Percentiles rank a stretch among this genome's conserved stretches.
Conservation (phyloP, 2,888 invertebrate genomes). For the Lypha dubia region DNA sequence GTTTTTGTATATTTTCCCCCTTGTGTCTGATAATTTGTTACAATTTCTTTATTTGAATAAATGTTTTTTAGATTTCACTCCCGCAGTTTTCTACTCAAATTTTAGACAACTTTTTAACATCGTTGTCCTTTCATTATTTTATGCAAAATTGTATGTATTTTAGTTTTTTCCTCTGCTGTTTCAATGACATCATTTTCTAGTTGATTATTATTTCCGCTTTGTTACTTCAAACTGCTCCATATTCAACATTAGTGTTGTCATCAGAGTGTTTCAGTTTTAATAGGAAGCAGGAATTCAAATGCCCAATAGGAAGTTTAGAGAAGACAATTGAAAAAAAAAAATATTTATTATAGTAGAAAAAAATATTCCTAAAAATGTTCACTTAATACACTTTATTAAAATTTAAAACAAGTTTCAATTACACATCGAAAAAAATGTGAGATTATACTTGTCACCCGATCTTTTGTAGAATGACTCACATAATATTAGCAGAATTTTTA, state of each 20-base stretch:
- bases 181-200: conserved; percentile 64
- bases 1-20: not conserved
- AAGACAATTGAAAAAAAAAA: not conserved
- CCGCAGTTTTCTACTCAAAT: conserved; percentile 41
- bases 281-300: not conserved
- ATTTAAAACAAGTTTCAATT: no score
- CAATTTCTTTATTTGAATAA: conserved; percentile 38
- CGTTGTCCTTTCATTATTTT: conserved; percentile 44
- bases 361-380: no score
- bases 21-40: conserved; percentile 14
- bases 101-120: conserved; percentile 50
- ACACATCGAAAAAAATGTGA: no score
- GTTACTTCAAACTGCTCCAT: conserved; percentile 59
- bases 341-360: no score
- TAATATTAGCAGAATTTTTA: no score
- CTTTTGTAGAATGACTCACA: no score
- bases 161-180: conserved; percentile 12
- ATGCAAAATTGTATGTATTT: conserved; percentile 20
- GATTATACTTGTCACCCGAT: no score
- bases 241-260: conserved; percentile 43
- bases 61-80: conserved; percentile 31
- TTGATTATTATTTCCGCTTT: conserved; percentile 68
- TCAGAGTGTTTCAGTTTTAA: conserved; percentile 13
- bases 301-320: conserved; percentile 9
- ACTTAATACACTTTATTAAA: no score